Percentiles rank a stretch among this genome's conserved stretches.
phyloP scores from a whole-genome alignment of 2,888 invertebrate genomes.

The Timema cristinae region DNA sequence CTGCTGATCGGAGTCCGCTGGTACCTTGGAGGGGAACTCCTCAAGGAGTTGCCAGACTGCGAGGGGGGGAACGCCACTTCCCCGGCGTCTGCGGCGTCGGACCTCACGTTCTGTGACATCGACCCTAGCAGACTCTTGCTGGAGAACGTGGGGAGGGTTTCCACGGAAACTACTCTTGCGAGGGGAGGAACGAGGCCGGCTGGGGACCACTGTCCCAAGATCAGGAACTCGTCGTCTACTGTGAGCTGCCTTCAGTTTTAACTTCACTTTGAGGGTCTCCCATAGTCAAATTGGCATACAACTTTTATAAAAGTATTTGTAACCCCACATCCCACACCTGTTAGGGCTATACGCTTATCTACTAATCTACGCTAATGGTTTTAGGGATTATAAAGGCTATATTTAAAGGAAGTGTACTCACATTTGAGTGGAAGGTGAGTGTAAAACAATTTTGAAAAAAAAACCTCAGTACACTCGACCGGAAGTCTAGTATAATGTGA shows the following conservation, averaged over 20 bases:
- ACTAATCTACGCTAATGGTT: too few species aligned
- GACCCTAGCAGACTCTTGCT: slow-evolving; percentile 82
- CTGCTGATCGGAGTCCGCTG: slow-evolving; percentile 72
- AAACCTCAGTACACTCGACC: too few species aligned
- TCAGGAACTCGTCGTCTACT: slow-evolving; percentile 75
- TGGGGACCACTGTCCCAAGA: slow-evolving; percentile 79
- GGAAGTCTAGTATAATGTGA: too few species aligned
- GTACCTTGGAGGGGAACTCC: slow-evolving; percentile 77
- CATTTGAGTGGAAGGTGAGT: too few species aligned
- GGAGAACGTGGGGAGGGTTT: slow-evolving; percentile 81
- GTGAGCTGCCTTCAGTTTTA: slow-evolving; percentile 52
- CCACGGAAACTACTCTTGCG: slow-evolving; percentile 92
- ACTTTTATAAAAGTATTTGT: not conserved
- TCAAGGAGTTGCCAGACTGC: slow-evolving; percentile 83
- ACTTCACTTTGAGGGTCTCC: not conserved
- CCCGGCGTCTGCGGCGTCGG: slow-evolving; percentile 30
- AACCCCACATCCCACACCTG: too few species aligned
- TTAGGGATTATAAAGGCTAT: too few species aligned
- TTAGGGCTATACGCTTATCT: too few species aligned
- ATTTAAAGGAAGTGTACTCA: too few species aligned
- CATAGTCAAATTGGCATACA: not conserved
- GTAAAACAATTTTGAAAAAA: too few species aligned
- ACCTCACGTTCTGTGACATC: slow-evolving; percentile 68
- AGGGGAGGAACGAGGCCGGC: slow-evolving; percentile 82
- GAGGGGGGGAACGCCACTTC: slow-evolving; percentile 45